Base-by-base conservation (phyloP, 2,888 invertebrate genomes). In the Pterobdella sp. region DNA sequence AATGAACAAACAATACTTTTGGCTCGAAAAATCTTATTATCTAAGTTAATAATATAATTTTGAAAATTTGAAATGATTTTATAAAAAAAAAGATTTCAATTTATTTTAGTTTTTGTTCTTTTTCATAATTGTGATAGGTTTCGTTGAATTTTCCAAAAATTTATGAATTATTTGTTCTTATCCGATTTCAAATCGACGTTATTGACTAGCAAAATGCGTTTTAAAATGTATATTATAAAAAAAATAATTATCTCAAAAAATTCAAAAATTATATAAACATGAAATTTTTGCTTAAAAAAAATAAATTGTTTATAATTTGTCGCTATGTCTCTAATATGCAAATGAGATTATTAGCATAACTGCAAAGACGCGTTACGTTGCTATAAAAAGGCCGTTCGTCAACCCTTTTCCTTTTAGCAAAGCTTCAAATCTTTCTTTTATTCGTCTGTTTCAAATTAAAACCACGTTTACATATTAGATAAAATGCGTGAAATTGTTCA, bases 401-500 rank as follows among this genome's bases (percentile, higher is more conserved):
- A 26, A 56, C n/a, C 60, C 4, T 56, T n/a, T 56, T 56, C 60
- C 60, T 56, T 56, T 22, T 22, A 7, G 4, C 3, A 7, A 56
- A 56, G 60, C 14, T 56, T n/a, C 60, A 26, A 56, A 56, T 56
- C 60, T 56, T 7, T 7, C 26, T 22, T 22, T 56, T 22, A 14
- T 14, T 4, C 60, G 60, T 26, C 4, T 22, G 18, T 56, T 56
- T 26, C 26, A 4, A 26, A 56, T 56, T 18, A 26, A 26, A 56
- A 56, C 60, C 26, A 14, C 7, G 18, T 56, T n/a, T 18, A n/a
- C 3, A 18, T 56, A 26, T 56, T 56, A 22, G 60, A 56, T 22
- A 71, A 71, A 60, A 78, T 79, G 79, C 69, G 79, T 35, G 79
- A 79, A 78, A 79, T 79, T 65, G 78, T 79, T 35, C 79, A 79